Conservation (phyloP, 2,113 vertebrate genomes). For the Oenanthe melanoleuca region DNA sequence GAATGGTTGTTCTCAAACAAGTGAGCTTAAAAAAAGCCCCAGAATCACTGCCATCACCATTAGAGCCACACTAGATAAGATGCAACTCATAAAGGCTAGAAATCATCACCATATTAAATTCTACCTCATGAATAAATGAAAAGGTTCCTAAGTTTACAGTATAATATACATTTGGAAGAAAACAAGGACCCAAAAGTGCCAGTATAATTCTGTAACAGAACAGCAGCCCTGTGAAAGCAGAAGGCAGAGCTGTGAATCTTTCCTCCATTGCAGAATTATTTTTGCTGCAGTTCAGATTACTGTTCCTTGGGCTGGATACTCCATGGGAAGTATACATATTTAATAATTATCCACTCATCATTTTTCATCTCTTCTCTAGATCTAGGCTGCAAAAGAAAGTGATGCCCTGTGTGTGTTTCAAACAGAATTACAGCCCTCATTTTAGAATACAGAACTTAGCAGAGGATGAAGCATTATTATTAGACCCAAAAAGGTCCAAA, state of each 20-base stretch:
- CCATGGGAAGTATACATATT: slow-evolving; percentile 14
- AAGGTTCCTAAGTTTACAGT: slow-evolving; percentile 75
- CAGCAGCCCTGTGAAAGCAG: slow-evolving; percentile 41
- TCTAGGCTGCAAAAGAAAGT: neutral
- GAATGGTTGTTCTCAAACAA: slow-evolving; percentile 59
- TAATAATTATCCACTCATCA: slow-evolving; percentile 17
- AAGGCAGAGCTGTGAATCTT: slow-evolving; percentile 65
- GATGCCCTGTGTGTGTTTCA: neutral
- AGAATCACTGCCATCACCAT: slow-evolving; percentile 2
- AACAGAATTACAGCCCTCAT: neutral
- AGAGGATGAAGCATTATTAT: neutral
- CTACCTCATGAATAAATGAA: slow-evolving; percentile 80
- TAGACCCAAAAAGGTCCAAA: neutral
- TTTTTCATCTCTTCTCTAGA: neutral
- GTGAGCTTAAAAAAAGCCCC: slow-evolving; percentile 18
- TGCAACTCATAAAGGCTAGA: slow-evolving; percentile 74
- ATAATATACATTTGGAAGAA: slow-evolving; percentile 78
- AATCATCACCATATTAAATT: slow-evolving; percentile 78
- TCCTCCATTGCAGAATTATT: slow-evolving; percentile 71
- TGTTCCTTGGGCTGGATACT: slow-evolving; percentile 43
- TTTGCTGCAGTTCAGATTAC: slow-evolving; percentile 60
- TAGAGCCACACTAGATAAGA: slow-evolving; percentile 33
- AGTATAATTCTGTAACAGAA: slow-evolving; percentile 68
- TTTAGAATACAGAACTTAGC: neutral
- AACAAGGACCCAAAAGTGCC: slow-evolving; percentile 67